A percentile compares a stretch with the other conserved stretches of the same genome.
phyloP scores from a whole-genome alignment of 2,113 vertebrate genomes.

The Genyomyrus donnyi region DNA sequence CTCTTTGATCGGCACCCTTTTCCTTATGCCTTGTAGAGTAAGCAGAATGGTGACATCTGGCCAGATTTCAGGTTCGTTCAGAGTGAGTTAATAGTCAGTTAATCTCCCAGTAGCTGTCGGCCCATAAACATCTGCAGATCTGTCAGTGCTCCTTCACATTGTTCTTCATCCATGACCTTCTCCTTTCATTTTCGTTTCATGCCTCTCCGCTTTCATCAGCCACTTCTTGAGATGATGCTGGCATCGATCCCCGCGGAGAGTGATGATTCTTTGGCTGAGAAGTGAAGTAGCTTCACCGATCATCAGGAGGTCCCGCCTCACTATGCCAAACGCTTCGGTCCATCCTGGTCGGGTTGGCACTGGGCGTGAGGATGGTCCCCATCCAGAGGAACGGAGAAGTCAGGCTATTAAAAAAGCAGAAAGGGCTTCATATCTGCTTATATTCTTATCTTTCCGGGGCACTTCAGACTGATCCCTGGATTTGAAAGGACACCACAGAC shows the following conservation, averaged over 20 bases:
- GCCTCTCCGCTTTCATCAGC: neutral
- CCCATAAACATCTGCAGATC: neutral
- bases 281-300: slow-evolving; percentile 44
- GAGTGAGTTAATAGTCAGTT: neutral
- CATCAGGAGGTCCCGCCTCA: slow-evolving; percentile 35
- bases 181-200: neutral
- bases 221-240: neutral
- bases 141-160: neutral
- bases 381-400: neutral
- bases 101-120: neutral
- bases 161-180: neutral
- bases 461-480: slow-evolving; percentile 11
- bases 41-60: neutral
- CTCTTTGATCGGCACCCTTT: neutral
- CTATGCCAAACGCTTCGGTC: slow-evolving; percentile 30
- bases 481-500: neutral
- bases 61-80: neutral
- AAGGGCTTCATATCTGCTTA: slow-evolving; percentile 2
- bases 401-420: neutral
- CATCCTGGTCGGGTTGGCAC: slow-evolving; percentile 36
- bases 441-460: slow-evolving; percentile 7
- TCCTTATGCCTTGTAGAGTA: neutral
- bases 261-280: slow-evolving; percentile 48
- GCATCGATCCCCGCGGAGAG: neutral
- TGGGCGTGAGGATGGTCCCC: slow-evolving; percentile 11